These are phyloP conservation scores for Dioctria linearis DNA, from an alignment of 2,888 invertebrate genomes.

Conservation along the genomic window DNA sequence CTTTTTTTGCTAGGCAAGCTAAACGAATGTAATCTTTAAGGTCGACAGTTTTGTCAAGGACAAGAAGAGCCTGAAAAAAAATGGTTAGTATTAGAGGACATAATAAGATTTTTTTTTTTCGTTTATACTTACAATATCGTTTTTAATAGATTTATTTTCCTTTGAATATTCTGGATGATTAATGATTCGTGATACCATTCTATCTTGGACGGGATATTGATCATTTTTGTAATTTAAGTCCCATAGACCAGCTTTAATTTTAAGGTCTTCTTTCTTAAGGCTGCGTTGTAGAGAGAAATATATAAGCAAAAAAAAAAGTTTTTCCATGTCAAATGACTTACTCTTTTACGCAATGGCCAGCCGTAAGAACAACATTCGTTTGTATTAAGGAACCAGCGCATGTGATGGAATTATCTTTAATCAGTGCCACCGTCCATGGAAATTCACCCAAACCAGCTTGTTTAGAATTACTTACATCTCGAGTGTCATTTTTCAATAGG, in stretches of 20 bases:
- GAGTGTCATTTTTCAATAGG: not conserved
- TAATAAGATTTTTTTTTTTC: not conserved
- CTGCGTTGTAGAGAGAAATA: constrained; percentile 13
- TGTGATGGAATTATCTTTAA: constrained; percentile 72
- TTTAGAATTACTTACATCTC: not conserved
- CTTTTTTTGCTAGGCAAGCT: constrained; percentile 76
- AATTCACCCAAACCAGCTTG: constrained; percentile 80
- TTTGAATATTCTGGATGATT: constrained; percentile 72
- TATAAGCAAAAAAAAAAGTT: not conserved
- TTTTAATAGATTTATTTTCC: constrained; percentile 74
- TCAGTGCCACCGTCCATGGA: constrained; percentile 83
- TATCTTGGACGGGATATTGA: constrained; percentile 76
- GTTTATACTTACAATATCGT: constrained; percentile 72
- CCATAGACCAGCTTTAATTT: constrained; percentile 82
- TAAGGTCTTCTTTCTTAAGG: constrained; percentile 64
- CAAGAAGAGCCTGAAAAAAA: constrained; percentile 73
- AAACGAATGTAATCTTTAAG: constrained; percentile 77
- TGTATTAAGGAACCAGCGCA: constrained; percentile 78
- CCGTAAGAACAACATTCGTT: constrained; percentile 77
- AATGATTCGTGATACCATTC: constrained; percentile 67
- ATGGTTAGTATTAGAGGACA: not conserved
- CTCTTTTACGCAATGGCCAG: constrained; percentile 78
- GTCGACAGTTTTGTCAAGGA: constrained; percentile 73
- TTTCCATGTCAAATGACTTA: constrained; percentile 64
- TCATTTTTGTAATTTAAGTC: constrained; percentile 81